phyloP scores from a whole-genome alignment of 2,888 invertebrate species.

The Chouioia cunea region DNA sequence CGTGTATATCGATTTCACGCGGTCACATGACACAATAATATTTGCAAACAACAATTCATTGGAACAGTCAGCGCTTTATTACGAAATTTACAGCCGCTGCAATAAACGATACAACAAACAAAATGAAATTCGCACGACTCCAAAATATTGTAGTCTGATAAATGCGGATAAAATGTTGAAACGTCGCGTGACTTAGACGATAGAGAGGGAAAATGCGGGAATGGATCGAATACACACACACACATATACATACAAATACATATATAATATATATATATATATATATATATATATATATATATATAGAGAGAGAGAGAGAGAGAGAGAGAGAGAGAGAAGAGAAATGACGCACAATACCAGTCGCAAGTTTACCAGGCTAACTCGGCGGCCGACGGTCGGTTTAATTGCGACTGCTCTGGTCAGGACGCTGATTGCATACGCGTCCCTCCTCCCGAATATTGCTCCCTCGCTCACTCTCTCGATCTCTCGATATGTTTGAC shows the following conservation, averaged over 20 bases:
- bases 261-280: no score
- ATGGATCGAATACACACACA: no score
- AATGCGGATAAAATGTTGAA: constrained; percentile 27
- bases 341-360: constrained; percentile 35
- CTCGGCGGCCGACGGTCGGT: constrained; percentile 21
- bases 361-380: constrained; percentile 39
- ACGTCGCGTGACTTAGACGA: constrained; percentile 21
- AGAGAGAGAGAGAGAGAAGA: no score
- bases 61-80: no score
- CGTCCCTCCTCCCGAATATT: background rate
- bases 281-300: no score
- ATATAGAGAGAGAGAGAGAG: no score
- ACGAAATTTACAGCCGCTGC: no score
- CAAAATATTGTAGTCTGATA: background rate
- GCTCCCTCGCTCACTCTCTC: no score
- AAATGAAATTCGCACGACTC: no score
- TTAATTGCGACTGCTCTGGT: constrained; percentile 9
- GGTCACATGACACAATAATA: background rate
- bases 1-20: no score
- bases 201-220: background rate
- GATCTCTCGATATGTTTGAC: background rate
- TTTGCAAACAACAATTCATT: background rate
- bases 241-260: no score
- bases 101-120: no score
- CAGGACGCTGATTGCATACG: constrained; percentile 20